Evolutionary conservation across 2,113 vertebrate species (phyloP).

Genomic region (Meriones unguiculatus): DNA sequence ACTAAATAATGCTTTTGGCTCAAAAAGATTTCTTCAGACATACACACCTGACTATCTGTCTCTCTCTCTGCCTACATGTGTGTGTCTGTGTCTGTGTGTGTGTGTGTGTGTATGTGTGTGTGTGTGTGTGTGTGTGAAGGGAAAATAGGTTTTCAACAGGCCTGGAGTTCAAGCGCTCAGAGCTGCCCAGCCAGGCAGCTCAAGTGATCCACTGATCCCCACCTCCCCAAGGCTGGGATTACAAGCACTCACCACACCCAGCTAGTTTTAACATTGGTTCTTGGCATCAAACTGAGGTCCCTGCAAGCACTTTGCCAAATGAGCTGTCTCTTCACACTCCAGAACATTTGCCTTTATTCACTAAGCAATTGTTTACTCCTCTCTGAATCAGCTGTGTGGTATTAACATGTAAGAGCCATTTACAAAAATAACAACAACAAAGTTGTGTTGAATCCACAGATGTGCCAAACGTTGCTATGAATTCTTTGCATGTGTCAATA

Average conservation of each 20-base stretch:
- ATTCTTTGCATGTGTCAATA: background rate
- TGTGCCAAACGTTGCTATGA: background rate
- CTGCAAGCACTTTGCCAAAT: background rate
- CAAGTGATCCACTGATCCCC: too few species aligned
- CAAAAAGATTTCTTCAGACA: background rate
- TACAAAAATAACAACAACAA: background rate
- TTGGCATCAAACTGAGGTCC: too few species aligned
- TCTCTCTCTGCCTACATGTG: accelerated
- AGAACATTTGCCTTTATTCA: background rate
- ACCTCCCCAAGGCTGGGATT: background rate
- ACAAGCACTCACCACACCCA: background rate
- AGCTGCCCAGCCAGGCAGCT: background rate
- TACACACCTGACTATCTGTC: background rate
- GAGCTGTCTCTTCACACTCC: background rate
- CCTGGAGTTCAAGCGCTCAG: background rate
- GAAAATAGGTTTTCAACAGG: background rate
- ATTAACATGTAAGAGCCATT: background rate
- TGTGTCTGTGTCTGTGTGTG: background rate
- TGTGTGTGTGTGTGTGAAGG: background rate
- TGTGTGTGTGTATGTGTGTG: background rate
- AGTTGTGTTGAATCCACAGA: background rate
- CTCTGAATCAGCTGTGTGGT: constrained; percentile 3
- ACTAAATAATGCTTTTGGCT: constrained; percentile 26
- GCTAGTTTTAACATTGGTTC: too few species aligned
- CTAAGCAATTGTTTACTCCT: constrained; percentile 19